A percentile compares a stretch with the other conserved stretches of the same genome.
Conservation (phyloP, 2,113 vertebrate genomes). For the Ornithorhynchus anatinus region DNA sequence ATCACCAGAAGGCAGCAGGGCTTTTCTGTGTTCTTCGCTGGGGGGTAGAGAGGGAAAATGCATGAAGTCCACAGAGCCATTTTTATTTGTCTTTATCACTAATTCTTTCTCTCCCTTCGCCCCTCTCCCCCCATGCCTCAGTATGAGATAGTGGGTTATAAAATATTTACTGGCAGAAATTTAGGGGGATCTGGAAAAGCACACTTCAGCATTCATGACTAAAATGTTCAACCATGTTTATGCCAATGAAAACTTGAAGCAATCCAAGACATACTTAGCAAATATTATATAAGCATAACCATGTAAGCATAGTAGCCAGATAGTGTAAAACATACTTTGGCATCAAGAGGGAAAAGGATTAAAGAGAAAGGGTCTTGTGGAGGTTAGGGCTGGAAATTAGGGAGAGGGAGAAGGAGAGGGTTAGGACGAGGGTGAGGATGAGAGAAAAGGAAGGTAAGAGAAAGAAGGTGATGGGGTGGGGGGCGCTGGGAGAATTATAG, state of each 20-base stretch:
- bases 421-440: neutral
- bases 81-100: no score
- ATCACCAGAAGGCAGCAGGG: no score
- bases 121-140: no score
- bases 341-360: neutral
- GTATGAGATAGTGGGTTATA: neutral
- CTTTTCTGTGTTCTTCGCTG: no score
- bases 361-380: neutral
- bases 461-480: no score
- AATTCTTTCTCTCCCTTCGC: no score
- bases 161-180: conserved; percentile 10
- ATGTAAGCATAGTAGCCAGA: neutral
- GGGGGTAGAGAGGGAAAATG: no score
- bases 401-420: neutral
- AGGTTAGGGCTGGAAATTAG: neutral
- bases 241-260: conserved; percentile 21
- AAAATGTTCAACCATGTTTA: neutral
- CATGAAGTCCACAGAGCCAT: no score
- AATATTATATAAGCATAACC: neutral
- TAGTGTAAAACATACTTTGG: neutral
- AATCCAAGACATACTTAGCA: neutral
- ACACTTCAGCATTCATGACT: conserved; percentile 9
- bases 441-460: no score
- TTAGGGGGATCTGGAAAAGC: conserved; percentile 16
- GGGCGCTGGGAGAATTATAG: neutral